Evolutionary conservation across 1,140 invertebrate species (phyloP), one percentile per base, ranked within the genome.

Genomic region (Heliothis virescens): DNA sequence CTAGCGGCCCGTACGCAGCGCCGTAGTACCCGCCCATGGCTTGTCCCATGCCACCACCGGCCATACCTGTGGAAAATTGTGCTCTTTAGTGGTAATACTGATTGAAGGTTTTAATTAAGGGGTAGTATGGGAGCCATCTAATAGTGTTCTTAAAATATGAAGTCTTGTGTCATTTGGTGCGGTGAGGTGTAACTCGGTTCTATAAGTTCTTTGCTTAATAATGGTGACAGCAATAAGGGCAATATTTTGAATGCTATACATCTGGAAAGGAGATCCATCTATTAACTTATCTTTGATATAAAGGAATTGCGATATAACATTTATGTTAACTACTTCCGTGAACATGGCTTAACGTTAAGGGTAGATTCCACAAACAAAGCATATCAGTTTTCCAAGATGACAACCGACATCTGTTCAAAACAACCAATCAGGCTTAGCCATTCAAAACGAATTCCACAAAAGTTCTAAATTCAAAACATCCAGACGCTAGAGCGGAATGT

Each of bases 21-120:
- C 93, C 93, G 79, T 93, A 94, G 86, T 94, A 94, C 1, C 93
- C 90, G 0, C 91, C 91, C 93, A 94, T 94, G 9, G 91, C 92
- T 82, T 94, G 92, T n/a, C 92, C 89, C 93, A 94, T 94, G 3
- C 93, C 91, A 0, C 93, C 90, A 0, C 92, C 91, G 0, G 91
- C 92, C 93, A 94, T 94, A 29, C 93, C 93, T 94, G 88, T 52
- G 18, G 52, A 16, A 60, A 77, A 80, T 41, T 1, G 5, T 41
- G 34, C 5, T 41, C 1, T 41, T 9, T 21, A 50, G 7, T 48
- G 16, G 9, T 13, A n/a, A 13, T 34, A 4, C 29, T 62, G 13
- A 62, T 15, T 62, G 3, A 4, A 41, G 3, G 3, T 60, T 21
- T 29, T 60, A 4, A 9, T 60, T 60, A 11, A 34, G 3, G 34